Evolutionary conservation across 30 jellyfish, hydroid and myxozoan species (phyloP).

Genomic region (Aurelia aurita): DNA sequence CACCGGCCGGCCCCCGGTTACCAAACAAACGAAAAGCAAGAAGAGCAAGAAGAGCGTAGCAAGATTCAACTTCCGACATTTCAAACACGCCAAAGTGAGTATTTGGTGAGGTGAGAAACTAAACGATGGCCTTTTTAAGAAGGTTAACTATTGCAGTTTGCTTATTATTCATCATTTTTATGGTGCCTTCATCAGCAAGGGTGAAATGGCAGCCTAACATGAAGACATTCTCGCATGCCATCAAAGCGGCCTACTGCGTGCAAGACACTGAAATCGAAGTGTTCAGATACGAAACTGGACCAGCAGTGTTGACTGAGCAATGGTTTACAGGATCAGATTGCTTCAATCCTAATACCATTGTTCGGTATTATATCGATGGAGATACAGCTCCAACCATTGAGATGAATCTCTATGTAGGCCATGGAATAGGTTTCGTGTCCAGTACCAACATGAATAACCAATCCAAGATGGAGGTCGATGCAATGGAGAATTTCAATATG

Average conservation of each 20-base stretch:
- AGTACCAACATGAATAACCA: constrained; percentile 7
- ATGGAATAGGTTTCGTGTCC: constrained; percentile 83
- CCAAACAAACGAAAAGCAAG: too few species aligned
- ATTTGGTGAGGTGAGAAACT: too few species aligned
- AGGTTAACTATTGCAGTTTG: too few species aligned
- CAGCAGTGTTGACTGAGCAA: constrained; percentile 90
- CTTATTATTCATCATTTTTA: too few species aligned
- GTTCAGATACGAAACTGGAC: constrained; percentile 56
- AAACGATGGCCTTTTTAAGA: too few species aligned
- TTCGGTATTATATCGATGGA: constrained; percentile 79
- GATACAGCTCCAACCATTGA: constrained; percentile 68
- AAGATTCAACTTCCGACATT: too few species aligned
- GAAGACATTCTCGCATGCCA: constrained; percentile 86
- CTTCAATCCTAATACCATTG: constrained; percentile 69
- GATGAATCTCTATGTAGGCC: constrained; percentile 69
- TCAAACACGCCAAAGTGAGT: too few species aligned
- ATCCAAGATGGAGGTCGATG: constrained; percentile 22
- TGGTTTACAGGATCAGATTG: constrained; percentile 85
- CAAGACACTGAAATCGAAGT: constrained; percentile 60
- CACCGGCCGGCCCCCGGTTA: too few species aligned
- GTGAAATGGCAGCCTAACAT: constrained; percentile 60
- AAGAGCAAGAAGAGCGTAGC: too few species aligned
- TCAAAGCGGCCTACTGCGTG: constrained; percentile 72
- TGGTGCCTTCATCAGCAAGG: too few species aligned
- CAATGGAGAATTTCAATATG: background rate